Evolutionary conservation across 2,113 vertebrate species (phyloP), one percentile per base, ranked within the genome.

Genomic region (Nestor notabilis): DNA sequence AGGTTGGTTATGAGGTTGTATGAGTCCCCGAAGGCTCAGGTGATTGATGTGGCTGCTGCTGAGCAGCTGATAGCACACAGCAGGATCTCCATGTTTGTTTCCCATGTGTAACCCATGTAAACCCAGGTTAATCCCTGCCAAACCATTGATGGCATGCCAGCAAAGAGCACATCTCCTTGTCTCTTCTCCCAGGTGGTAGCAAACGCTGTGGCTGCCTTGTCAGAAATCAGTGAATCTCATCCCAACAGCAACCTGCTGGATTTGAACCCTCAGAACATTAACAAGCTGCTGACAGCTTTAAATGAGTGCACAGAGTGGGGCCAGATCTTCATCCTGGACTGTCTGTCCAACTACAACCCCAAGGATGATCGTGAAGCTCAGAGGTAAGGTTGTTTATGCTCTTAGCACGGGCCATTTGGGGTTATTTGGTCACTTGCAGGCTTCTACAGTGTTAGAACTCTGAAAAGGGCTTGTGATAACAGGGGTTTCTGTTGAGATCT

Each of bases 301-400:
- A 99, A 99, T 8, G 99, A 99, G 93, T 99, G 99, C 96, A 99
- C 99, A 0, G 99, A 99, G 94, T 99, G 99, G 99, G 99, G 99
- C 16, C 99, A 99, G 98, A 99, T 99, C 95, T 99, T 99, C 98
- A 99, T 99, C 97, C 97, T 99, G 97, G 99, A 99, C 97, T 99
- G 99, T 35, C 97, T 99, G 82, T 99, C 99, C 96, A 99, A 99
- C 98, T 99, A 99, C 97, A 99, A 99, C 96, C 99, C 99, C 80
- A 99, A 99, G 97, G 99, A 99, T 41, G 99, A 99, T 64, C 98
- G 99, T 0, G 99, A 99, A 86, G 99, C 99, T 87, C 99, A 99
- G 96, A 99, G 99, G 99, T 99, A 92, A 25, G 14, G 15, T 72
- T n/a, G 27, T 10, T 79, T 64, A 33, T 10, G n/a, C 46, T 61